Evolutionary conservation across 2,888 invertebrate species (phyloP), one percentile per base, ranked within the genome.

Genomic region (Desoria tigrina): DNA sequence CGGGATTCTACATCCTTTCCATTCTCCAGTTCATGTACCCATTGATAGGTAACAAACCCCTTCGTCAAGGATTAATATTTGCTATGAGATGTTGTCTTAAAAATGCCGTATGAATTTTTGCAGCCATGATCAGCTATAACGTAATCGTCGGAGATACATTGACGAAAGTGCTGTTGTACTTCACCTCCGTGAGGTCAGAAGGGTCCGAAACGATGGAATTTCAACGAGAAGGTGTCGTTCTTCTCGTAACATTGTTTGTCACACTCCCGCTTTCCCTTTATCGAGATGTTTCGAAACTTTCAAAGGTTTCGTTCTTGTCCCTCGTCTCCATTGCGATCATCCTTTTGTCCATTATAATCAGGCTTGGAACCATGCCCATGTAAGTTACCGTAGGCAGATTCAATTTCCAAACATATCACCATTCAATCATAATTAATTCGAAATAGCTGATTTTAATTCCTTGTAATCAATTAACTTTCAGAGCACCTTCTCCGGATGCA

Each of bases 121-220:
- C 83, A 90, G 91, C 90, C 9, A 91, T 92, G 90, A 88, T 91
- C 66, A 90, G 90, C 64, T 92, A 92, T 80, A 92, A 92, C 80
- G 88, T 92, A 21, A 90, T 91, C 23, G 90, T 92, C 32, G 92
- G 91, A 23, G 92, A 92, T 78, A 92, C 91, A 0, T 84, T 90
- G 50, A 90, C 91, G 18, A 90, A 90, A 81, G 89, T 92, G 21
- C 82, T 91, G 63, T 83, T 87, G n/a, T 83, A 90, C 69, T 83
- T 90, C 58, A 86, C 88, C 16, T 84, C 85, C 57, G 81, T 85
- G 37, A 79, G 81, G 2, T 54, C 39, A 2, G 54, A 61, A 18
- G 9, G 27, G 7, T 45, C 58, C 18, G 58, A 58, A 18, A 84
- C 83, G 18, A 77, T 87, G 50, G 81, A 88, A 62, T 86, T 85